Percentiles rank a stretch among this genome's conserved stretches.
These are phyloP conservation scores for Crypturellus undulatus DNA, from an alignment of 2,113 vertebrate species.

Conservation along the genomic window DNA sequence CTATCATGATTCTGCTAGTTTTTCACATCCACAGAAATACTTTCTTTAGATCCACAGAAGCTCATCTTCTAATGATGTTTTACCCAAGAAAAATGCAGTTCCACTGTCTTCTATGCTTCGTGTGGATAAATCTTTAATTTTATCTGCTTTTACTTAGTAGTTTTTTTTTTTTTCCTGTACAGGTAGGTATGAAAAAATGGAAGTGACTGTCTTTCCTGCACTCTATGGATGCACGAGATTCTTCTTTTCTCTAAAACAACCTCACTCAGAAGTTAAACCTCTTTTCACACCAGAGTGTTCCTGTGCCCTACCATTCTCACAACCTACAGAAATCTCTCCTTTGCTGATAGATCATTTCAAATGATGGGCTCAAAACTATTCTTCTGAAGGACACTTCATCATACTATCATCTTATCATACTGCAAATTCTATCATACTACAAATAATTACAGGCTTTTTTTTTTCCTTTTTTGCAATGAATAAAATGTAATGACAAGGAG, in stretches of 20 bases:
- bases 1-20: background rate
- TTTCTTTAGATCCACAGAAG: background rate
- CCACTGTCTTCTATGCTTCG: background rate
- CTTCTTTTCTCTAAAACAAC: background rate
- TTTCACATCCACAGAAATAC: background rate
- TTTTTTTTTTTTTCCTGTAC: background rate
- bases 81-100: background rate
- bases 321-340: background rate
- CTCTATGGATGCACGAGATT: background rate
- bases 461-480: background rate
- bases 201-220: background rate
- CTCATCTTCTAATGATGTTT: background rate
- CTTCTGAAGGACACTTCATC: background rate
- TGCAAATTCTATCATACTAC: background rate
- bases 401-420: background rate
- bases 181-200: background rate
- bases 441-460: background rate
- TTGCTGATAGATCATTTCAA: background rate
- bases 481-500: constrained; percentile 10
- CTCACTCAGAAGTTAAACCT: background rate
- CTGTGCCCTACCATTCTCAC: background rate
- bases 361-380: background rate
- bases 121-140: background rate
- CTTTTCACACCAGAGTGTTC: background rate
- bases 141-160: background rate